Conservation (phyloP, 2,888 invertebrate species). For the Dermolepida albohirtum region DNA sequence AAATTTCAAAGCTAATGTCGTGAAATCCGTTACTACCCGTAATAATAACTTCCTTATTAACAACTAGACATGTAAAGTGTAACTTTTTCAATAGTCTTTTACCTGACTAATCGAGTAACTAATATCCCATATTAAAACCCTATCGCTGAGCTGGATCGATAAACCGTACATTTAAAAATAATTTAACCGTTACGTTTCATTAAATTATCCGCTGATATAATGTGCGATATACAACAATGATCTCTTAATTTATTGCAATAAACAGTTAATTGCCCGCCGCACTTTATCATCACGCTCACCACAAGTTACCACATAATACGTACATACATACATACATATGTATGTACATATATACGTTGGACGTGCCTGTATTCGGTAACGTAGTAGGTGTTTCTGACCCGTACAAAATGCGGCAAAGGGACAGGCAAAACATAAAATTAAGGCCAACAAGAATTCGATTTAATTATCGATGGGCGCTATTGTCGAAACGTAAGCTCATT, state of each 20-base stretch:
- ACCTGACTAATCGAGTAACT: background rate
- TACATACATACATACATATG: too few relatives aligned
- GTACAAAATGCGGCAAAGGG: too few relatives aligned
- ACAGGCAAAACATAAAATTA: background rate
- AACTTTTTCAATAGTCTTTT: conserved; percentile 1
- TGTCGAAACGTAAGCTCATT: background rate
- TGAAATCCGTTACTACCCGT: too few relatives aligned
- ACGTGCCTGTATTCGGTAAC: too few relatives aligned
- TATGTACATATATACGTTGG: too few relatives aligned
- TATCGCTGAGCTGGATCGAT: background rate
- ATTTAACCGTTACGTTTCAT: conserved; percentile 17
- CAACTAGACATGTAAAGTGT: background rate
- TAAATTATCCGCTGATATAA: conserved; percentile 13
- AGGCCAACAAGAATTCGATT: conserved; percentile 12
- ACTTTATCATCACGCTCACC: background rate
- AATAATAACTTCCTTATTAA: too few relatives aligned
- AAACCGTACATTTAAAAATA: background rate
- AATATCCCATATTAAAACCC: conserved; percentile 15
- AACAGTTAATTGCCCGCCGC: conserved; percentile 21
- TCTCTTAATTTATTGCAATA: conserved; percentile 26
- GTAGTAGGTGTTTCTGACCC: too few relatives aligned
- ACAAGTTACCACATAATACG: background rate
- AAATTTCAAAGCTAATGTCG: too few relatives aligned
- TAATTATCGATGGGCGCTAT: conserved; percentile 20
- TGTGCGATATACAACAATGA: conserved; percentile 16